Evolutionary conservation across 2,113 vertebrate species (phyloP).

Genomic region (Leptobrachium ailaonicum): DNA sequence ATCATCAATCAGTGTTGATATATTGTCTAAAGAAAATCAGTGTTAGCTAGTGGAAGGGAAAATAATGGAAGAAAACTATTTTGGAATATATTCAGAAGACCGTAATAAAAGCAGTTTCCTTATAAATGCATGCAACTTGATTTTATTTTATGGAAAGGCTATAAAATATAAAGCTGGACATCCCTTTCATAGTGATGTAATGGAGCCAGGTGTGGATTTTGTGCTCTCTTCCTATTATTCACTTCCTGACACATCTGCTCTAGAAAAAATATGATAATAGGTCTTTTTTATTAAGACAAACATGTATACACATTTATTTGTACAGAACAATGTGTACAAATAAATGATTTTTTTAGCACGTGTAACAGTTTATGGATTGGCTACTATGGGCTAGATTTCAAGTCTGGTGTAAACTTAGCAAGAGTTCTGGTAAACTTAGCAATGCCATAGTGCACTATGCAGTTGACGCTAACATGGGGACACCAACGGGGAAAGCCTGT

Average conservation of each 20-base stretch:
- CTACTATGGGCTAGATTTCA: too few species aligned
- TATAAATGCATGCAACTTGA: slow-evolving; percentile 8
- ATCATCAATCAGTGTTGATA: slow-evolving; percentile 3
- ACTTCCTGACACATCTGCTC: background rate
- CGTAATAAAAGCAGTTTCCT: background rate
- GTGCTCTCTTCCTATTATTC: background rate
- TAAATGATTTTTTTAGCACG: too few species aligned
- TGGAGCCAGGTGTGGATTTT: background rate
- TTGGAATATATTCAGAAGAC: background rate
- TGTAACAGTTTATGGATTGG: too few species aligned
- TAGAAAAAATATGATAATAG: too few species aligned
- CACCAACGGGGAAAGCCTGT: too few species aligned
- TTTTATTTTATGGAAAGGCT: slow-evolving; percentile 5
- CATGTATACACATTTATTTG: too few species aligned
- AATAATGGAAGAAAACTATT: background rate
- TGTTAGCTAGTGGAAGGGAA: slow-evolving; percentile 42
- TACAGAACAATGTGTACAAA: too few species aligned
- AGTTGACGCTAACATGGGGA: too few species aligned
- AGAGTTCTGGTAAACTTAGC: too few species aligned
- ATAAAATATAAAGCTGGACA: background rate
- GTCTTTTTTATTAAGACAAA: too few species aligned
- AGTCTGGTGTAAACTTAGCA: too few species aligned
- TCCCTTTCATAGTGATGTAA: background rate
- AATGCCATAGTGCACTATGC: too few species aligned
- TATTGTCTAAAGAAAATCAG: background rate